These are phyloP conservation scores for Neodon shergylaensis DNA, from an alignment of 2,113 vertebrate genomes.

Conservation along the genomic window DNA sequence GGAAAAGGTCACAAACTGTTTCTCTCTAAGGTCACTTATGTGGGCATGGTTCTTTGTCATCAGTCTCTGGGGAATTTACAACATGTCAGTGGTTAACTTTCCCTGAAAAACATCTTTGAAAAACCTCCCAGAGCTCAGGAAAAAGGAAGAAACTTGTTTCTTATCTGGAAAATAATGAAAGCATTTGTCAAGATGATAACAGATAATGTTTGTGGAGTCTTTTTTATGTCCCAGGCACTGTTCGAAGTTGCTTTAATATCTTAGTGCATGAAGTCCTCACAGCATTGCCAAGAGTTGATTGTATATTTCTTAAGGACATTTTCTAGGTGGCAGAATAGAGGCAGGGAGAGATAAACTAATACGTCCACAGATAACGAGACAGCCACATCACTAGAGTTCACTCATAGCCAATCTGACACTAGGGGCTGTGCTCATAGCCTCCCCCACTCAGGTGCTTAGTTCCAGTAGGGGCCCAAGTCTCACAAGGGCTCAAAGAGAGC, in stretches of 20 bases:
- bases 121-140: background rate
- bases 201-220: background rate
- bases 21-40: background rate
- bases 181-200: background rate
- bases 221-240: background rate
- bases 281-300: background rate
- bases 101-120: background rate
- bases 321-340: background rate
- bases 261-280: background rate
- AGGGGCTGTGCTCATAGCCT: background rate
- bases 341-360: background rate
- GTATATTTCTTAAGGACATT: background rate
- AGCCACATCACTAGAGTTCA: background rate
- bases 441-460: background rate
- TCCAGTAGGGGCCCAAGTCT: background rate
- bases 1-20: background rate
- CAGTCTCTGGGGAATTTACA: background rate
- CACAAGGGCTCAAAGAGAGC: background rate
- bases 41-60: background rate
- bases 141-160: background rate
- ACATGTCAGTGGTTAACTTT: background rate
- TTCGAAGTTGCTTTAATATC: background rate
- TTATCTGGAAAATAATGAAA: constrained; percentile 51
- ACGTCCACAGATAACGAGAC: background rate
- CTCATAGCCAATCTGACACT: background rate